phyloP scores from a whole-genome alignment of 2,797 vertebrate species.

The Silurus aristotelis region DNA sequence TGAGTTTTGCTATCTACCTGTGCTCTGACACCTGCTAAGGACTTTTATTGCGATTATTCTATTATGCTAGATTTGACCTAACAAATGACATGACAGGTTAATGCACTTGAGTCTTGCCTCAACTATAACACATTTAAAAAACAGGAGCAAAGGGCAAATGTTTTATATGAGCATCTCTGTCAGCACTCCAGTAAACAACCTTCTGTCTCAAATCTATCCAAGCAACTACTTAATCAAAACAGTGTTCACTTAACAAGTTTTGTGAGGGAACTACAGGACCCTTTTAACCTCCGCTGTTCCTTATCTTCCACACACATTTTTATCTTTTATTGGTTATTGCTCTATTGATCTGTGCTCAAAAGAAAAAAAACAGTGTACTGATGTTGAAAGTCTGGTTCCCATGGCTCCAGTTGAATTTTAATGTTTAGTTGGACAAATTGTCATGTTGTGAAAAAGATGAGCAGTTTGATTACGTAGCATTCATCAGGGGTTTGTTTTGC shows the following conservation, averaged over 20 bases:
- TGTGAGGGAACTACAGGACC: constrained; percentile 30
- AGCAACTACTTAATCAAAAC: constrained; percentile 45
- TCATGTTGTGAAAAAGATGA: constrained; percentile 40
- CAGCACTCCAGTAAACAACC: constrained; percentile 34
- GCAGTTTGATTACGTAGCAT: constrained; percentile 52
- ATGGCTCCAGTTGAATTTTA: constrained; percentile 24
- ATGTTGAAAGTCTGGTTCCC: constrained; percentile 11
- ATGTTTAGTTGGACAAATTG: constrained; percentile 31
- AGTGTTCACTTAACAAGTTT: constrained; percentile 28
- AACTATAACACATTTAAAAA: neutral
- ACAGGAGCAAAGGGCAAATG: constrained; percentile 32
- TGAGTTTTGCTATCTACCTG: neutral
- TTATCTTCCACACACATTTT: neutral
- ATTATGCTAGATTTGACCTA: neutral
- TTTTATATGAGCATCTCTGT: constrained; percentile 37
- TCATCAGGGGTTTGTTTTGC: constrained; percentile 44
- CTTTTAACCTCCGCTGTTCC: neutral
- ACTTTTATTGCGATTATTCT: neutral
- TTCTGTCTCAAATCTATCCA: constrained; percentile 7
- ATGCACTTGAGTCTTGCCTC: neutral
- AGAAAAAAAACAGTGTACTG: constrained; percentile 5
- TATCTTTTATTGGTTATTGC: constrained; percentile 20
- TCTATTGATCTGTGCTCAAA: neutral
- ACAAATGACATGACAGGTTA: neutral
- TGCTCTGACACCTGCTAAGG: neutral